A percentile compares a stretch with the other conserved stretches of the same genome.
These are phyloP conservation scores for Patiria miniata DNA, from an alignment of 35 echinoderm and acorn worm genomes.

Conservation along the genomic window DNA sequence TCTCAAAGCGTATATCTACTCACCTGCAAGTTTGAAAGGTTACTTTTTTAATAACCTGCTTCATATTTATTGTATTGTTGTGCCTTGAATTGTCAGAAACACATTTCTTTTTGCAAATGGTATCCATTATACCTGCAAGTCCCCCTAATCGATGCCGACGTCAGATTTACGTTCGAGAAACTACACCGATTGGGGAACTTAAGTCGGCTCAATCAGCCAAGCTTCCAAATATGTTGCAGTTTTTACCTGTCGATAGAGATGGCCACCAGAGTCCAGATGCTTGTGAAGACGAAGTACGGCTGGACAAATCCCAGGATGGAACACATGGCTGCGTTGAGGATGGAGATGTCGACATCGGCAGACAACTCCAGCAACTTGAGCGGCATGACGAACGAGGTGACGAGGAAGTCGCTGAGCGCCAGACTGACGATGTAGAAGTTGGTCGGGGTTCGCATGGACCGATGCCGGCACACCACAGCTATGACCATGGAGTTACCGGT, in stretches of 20 bases:
- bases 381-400: constrained; percentile 77
- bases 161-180: background rate
- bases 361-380: constrained; percentile 64
- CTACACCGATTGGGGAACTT: background rate
- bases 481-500: constrained; percentile 89
- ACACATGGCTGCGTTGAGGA: constrained; percentile 59
- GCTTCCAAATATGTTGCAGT: background rate
- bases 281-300: constrained; percentile 84
- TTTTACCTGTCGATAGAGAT: constrained; percentile 90
- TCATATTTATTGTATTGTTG: no score
- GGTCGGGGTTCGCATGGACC: constrained; percentile 82
- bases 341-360: constrained; percentile 36
- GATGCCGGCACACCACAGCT: constrained; percentile 62
- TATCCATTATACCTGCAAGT: no score
- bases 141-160: background rate
- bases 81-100: no score
- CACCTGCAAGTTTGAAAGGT: no score
- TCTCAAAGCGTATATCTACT: no score
- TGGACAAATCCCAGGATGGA: constrained; percentile 66
- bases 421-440: constrained; percentile 95
- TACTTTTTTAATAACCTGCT: no score
- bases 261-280: constrained; percentile 88
- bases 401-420: constrained; percentile 78
- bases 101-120: no score
- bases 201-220: background rate